Evolutionary conservation across 2,113 vertebrate genomes (phyloP).

Genomic region (Cryptoleucopteryx plumbea): DNA sequence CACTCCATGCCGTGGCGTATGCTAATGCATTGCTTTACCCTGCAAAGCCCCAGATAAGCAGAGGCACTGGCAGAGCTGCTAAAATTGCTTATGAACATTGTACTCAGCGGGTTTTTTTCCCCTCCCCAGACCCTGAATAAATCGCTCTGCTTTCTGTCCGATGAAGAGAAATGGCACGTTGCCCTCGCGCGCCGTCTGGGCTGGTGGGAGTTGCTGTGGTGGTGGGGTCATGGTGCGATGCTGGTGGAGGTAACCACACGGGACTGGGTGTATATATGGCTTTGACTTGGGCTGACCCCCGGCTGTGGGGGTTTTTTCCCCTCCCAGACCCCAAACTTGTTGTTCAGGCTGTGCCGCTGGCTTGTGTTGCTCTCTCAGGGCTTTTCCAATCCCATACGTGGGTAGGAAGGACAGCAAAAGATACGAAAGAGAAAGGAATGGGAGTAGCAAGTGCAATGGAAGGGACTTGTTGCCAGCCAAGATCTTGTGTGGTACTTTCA

Average conservation of each 20-base stretch:
- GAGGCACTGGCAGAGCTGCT: background rate
- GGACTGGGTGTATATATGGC: too few relatives aligned
- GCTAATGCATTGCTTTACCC: background rate
- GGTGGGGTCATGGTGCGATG: accelerated
- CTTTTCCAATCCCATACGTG: background rate
- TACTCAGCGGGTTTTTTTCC: background rate
- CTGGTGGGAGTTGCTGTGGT: background rate
- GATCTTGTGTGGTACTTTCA: background rate
- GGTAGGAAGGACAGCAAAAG: background rate
- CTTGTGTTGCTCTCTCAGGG: background rate
- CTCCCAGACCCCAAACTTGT: background rate
- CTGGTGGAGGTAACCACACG: accelerated
- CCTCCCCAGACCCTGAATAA: background rate
- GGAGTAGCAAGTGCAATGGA: background rate
- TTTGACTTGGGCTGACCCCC: background rate
- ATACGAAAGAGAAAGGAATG: background rate
- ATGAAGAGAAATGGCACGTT: accelerated
- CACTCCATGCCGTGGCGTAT: accelerated
- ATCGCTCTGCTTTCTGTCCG: background rate
- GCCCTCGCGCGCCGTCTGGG: accelerated
- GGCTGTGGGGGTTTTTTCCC: background rate
- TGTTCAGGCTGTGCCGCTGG: background rate
- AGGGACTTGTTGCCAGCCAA: background rate
- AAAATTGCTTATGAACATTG: background rate
- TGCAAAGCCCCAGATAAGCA: background rate